A percentile compares a stretch with the other conserved stretches of the same genome.
phyloP scores from a whole-genome alignment of 2,888 invertebrate species.

The Acanthoscelides obtectus region DNA sequence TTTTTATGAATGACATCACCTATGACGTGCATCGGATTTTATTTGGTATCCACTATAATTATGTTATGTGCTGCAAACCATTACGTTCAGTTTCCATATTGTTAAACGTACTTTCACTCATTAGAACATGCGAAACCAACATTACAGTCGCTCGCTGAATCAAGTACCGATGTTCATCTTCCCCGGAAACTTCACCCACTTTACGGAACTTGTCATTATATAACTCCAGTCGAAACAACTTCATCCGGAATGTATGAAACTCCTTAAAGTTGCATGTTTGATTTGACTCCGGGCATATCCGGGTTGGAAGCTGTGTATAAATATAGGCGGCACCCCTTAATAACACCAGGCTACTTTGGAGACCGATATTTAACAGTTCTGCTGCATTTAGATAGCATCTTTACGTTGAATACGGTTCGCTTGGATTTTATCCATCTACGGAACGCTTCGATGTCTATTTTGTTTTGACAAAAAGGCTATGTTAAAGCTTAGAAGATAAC shows the following conservation, averaged over 20 bases:
- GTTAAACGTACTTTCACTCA: too few relatives aligned
- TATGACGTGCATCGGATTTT: too few relatives aligned
- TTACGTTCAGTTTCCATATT: too few relatives aligned
- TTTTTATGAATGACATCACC: too few relatives aligned
- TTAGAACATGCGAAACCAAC: neutral
- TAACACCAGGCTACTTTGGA: neutral
- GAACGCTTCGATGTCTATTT: neutral
- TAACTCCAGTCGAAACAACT: neutral
- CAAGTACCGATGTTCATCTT: neutral
- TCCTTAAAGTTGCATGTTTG: neutral
- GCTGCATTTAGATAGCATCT: neutral
- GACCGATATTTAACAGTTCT: neutral
- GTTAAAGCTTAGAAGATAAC: too few relatives aligned
- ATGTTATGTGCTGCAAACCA: too few relatives aligned
- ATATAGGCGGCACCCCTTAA: neutral
- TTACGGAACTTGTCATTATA: neutral
- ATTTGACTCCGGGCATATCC: neutral
- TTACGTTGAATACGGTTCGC: neutral
- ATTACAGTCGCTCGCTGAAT: neutral
- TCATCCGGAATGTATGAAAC: neutral
- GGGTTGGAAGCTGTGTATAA: neutral
- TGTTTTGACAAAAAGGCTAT: too few relatives aligned
- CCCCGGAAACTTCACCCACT: neutral
- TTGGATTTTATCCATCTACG: neutral
- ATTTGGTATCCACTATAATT: too few relatives aligned